These are phyloP conservation scores for Galaxias olidus DNA, from an alignment of 2,797 vertebrate genomes.

Conservation along the genomic window DNA sequence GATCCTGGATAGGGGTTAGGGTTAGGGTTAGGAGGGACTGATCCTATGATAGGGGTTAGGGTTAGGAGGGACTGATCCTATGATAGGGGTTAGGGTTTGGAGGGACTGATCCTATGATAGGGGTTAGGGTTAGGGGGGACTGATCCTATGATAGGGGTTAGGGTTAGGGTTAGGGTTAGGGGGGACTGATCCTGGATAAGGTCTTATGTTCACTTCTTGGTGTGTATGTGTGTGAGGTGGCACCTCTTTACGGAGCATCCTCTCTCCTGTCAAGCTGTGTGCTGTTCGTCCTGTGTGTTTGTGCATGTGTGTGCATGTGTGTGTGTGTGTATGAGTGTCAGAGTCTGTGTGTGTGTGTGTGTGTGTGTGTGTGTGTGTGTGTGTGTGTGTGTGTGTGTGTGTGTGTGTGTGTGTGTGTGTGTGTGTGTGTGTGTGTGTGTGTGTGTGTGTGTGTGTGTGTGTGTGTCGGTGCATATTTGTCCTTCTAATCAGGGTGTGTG, in stretches of 20 bases:
- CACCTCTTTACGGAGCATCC: neutral
- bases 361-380: neutral
- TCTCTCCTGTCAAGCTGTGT: neutral
- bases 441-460: slow-evolving; percentile 18
- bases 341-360: neutral
- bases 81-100: too few species aligned
- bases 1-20: too few species aligned
- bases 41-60: too few species aligned
- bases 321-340: slow-evolving; percentile 8
- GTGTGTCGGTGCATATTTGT: slow-evolving; percentile 44
- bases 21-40: too few species aligned
- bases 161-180: too few species aligned
- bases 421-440: slow-evolving; percentile 12
- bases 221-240: neutral
- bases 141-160: too few species aligned
- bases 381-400: slow-evolving; percentile 18
- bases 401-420: slow-evolving; percentile 7
- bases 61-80: too few species aligned
- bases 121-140: too few species aligned
- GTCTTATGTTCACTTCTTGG: slow-evolving; percentile 7
- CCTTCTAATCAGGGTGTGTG: slow-evolving; percentile 61
- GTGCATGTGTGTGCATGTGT: neutral
- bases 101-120: too few species aligned
- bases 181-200: too few species aligned
- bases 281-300: too few species aligned